Evolutionary conservation across 2,113 vertebrate genomes (phyloP), one percentile per base, ranked within the genome.

Genomic region (Murina feae): DNA sequence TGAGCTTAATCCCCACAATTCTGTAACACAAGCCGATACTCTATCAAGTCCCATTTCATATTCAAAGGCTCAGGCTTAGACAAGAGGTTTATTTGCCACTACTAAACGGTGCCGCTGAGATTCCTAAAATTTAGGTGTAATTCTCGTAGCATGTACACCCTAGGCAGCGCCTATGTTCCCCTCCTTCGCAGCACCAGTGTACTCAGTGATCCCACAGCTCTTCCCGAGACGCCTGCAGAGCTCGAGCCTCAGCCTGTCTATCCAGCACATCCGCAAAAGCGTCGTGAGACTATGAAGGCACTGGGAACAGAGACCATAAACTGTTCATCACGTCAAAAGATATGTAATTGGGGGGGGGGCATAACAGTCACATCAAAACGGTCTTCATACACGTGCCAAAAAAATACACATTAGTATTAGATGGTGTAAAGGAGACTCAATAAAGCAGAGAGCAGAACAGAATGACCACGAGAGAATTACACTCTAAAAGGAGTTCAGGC

Each of bases 1-100:
- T 66, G 90, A 42, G 42, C 11, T 92, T 84, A 92, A 90, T 72
- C 21, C 5, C 35, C 49, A 78, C 32, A 96, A 86, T 76, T 95
- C 23, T 72, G 1, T 60, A 87, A 72, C 13, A 78, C 23, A 65
- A 71, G 9, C 1, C 75, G 5, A 23, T 75, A 86, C 53, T 39
- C 2, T 58, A 91, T 42, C 66, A 81, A 81, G 42, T 6, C 8
- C 49, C 37, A 71, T 42, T 82, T 94, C 66, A 93, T 71, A 88
- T 60, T 82, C n/a, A 95, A 90, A 96, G 66, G 6, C 42, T 88
- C 65, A 37, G 11, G 58, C 42, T 84, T 58, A 90, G 18, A 65
- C n/a, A 78, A 86, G 30, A 58, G 2, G 1, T 44, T 58, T 84
- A n/a, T 42, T n/a, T 63, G 55, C n/a, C 63, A 86, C 32, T 39